A percentile compares a stretch with the other conserved stretches of the same genome.
phyloP scores from a whole-genome alignment of 1,140 invertebrate genomes.

The Gonioctena quinquepunctata region DNA sequence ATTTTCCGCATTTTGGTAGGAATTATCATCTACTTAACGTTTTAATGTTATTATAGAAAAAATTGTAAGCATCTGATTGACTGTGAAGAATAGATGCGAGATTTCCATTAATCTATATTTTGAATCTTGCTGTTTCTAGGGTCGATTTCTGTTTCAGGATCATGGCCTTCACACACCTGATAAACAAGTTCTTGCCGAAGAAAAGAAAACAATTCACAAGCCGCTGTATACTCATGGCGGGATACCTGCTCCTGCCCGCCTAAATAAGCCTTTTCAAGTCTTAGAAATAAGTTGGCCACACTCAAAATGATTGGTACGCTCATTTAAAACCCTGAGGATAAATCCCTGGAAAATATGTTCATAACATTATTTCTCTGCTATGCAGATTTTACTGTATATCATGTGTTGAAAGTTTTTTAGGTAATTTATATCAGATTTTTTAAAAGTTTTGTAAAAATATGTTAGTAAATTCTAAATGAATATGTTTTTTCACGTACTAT shows the following conservation, averaged over 20 bases:
- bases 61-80: no score
- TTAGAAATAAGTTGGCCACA: constrained; percentile 26
- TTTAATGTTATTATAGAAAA: no score
- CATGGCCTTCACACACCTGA: constrained; percentile 38
- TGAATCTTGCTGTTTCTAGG: background rate
- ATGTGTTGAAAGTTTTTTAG: background rate
- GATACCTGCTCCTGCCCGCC: constrained; percentile 27
- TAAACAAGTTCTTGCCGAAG: constrained; percentile 26
- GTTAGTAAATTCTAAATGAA: background rate
- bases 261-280: constrained; percentile 32
- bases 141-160: constrained; percentile 11
- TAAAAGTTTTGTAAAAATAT: background rate
- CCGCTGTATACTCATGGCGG: constrained; percentile 30
- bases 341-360: background rate
- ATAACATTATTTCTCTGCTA: background rate
- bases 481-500: background rate
- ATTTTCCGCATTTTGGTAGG: no score
- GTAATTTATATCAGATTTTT: background rate
- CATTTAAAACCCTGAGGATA: background rate
- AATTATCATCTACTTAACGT: no score
- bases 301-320: background rate
- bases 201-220: constrained; percentile 23
- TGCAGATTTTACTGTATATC: background rate
- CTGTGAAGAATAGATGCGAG: no score
- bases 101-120: no score